Evolutionary conservation across 2,888 invertebrate species (phyloP).

Genomic region (Matsumyia berberina): DNA sequence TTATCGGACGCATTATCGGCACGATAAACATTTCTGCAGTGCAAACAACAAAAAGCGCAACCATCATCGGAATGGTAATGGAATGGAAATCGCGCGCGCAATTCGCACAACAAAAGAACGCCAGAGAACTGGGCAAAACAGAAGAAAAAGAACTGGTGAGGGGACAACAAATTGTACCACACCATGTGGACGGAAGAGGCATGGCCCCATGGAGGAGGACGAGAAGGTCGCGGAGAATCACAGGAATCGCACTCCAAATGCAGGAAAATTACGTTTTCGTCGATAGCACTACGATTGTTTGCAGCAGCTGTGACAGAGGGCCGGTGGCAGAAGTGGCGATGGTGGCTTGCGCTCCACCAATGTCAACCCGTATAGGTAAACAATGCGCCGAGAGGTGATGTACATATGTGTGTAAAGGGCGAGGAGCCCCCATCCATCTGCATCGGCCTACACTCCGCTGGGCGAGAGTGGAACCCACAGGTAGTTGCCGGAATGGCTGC

Average conservation of each 20-base stretch:
- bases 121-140: constrained; percentile 8
- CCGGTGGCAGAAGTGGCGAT: neutral
- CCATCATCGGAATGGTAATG: constrained; percentile 76
- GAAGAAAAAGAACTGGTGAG: constrained; percentile 53
- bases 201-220: constrained; percentile 19
- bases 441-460: constrained; percentile 10
- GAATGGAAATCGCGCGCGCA: constrained; percentile 72
- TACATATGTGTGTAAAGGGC: constrained; percentile 25
- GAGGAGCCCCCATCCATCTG: constrained; percentile 49
- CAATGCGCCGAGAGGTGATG: constrained; percentile 52
- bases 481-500: constrained; percentile 65
- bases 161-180: constrained; percentile 73
- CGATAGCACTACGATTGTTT: constrained; percentile 49
- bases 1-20: constrained; percentile 75
- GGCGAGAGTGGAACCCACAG: constrained; percentile 63
- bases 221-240: constrained; percentile 5
- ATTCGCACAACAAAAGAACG: constrained; percentile 59
- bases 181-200: constrained; percentile 39
- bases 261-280: constrained; percentile 62
- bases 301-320: constrained; percentile 58
- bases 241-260: constrained; percentile 41
- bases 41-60: constrained; percentile 68
- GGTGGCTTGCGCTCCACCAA: constrained; percentile 28
- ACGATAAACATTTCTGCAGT: constrained; percentile 72
- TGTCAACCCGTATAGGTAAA: constrained; percentile 69